Conservation (phyloP, 1,140 invertebrate genomes). For the Drosophila malerkotliana region DNA sequence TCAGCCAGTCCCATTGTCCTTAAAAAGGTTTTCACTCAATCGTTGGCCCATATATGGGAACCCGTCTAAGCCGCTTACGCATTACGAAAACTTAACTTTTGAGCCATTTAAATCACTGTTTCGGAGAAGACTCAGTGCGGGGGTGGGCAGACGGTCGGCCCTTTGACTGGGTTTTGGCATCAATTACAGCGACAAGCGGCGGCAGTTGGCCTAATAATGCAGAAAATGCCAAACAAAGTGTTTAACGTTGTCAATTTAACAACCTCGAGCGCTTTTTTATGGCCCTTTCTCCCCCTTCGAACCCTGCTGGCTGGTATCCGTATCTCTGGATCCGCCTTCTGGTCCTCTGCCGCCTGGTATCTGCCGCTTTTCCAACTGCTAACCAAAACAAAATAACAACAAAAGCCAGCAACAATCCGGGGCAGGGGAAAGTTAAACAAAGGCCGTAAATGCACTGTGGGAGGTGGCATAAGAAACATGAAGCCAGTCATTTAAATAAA, state of each 20-base stretch:
- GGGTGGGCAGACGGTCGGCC: neutral
- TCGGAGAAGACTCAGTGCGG: slow-evolving; percentile 9
- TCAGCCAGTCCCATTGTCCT: neutral
- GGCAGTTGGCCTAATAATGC: slow-evolving; percentile 80
- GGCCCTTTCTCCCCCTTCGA: slow-evolving; percentile 5
- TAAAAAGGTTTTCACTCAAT: slow-evolving; percentile 23
- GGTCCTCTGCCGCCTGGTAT: neutral
- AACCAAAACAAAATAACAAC: slow-evolving; percentile 50
- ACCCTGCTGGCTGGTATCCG: neutral
- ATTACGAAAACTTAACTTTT: slow-evolving; percentile 81
- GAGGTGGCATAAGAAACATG: neutral
- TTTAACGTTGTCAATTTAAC: slow-evolving; percentile 82
- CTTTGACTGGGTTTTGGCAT: slow-evolving; percentile 52
- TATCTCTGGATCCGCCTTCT: neutral
- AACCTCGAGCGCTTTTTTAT: slow-evolving; percentile 82
- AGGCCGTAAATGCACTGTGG: slow-evolving; percentile 64
- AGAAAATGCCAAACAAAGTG: slow-evolving; percentile 82
- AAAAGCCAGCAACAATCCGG: slow-evolving; percentile 46
- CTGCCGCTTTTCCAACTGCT: slow-evolving; percentile 41
- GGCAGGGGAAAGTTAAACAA: slow-evolving; percentile 70
- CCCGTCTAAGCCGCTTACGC: slow-evolving; percentile 69
- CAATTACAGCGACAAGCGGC: slow-evolving; percentile 71
- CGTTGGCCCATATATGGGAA: slow-evolving; percentile 16
- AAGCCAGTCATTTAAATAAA: neutral
- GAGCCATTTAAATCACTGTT: slow-evolving; percentile 80